Base-by-base conservation (phyloP, 2,888 invertebrate species). In the Spodoptera picta region DNA sequence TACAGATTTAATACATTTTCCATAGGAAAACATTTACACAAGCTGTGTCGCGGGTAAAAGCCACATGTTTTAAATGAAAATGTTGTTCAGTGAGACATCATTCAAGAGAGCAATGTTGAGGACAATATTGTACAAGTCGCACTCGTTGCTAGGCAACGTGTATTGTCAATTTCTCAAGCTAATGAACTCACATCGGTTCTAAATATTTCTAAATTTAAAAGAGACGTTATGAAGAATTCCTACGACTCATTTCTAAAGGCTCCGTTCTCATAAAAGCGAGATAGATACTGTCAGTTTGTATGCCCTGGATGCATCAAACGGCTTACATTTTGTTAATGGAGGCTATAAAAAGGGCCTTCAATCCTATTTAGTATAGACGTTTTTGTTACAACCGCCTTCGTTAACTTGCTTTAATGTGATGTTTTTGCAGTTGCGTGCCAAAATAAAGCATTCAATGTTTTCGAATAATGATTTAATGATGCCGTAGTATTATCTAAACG, bases 321-420 rank as follows among this genome's bases (percentile, higher is more conserved):
- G 74, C 65, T 72, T 60, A 70, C 71, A 68, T 79, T 72, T 73
- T 74, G 74, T 84, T 83, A 80, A 79, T 72, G 56, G 73, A 31
- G 31, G 70, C 63, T 73, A 79, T 81, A 83, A 83, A 79, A 60
- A 12, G 60, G 71, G 62, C 72, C 73, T 74, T 53, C 55, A 56
- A 54, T 63, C 48, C 52, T 56, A 53, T 58, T 72, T 78, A 19
- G 19, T 19, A 19, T 19, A 59, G 56, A 62, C 65, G 58, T 49
- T 67, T 73, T 68, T 70, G 67, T 56, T 71, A 60, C 65, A n/a
- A 12, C 55, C 46, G 51, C 67, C 55, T 69, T 70, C 59, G 64
- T 75, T 66, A 71, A 61, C 55, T 77, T 57, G 54, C 10, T 66
- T 61, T 77, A 60, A 69, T 65, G 61, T 54, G 50, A 50, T 60